A percentile compares a stretch with the other conserved stretches of the same genome.
phyloP scores from a whole-genome alignment of 2,113 vertebrate genomes.

The Neolamprologus caudopunctatus region DNA sequence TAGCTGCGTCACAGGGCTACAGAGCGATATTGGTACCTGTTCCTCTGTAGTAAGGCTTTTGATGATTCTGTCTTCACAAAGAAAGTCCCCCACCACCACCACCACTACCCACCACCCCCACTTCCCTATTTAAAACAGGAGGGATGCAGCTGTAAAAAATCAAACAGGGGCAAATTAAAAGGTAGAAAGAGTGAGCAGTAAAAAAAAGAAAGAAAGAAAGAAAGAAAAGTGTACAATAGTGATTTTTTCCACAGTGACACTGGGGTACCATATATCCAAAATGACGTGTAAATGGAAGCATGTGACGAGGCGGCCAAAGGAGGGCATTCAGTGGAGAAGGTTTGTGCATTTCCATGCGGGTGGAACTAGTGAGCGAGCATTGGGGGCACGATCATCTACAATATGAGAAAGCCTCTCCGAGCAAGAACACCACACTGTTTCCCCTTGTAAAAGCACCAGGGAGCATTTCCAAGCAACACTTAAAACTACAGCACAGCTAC shows the following conservation, averaged over 20 bases:
- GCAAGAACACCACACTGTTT: conserved; percentile 66
- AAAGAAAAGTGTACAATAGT: not conserved
- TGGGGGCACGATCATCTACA: conserved; percentile 47
- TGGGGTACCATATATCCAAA: conserved; percentile 17
- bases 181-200: not conserved
- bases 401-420: conserved; percentile 40
- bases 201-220: conserved; percentile 21
- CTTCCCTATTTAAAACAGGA: conserved; percentile 23
- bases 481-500: conserved; percentile 63
- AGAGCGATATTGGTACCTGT: conserved; percentile 52
- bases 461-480: conserved; percentile 71
- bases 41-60: conserved; percentile 52
- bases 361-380: conserved; percentile 36
- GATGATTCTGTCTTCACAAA: conserved; percentile 55
- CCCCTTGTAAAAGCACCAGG: conserved; percentile 72
- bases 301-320: conserved; percentile 15
- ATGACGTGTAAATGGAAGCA: conserved; percentile 44
- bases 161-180: conserved; percentile 41
- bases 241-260: conserved; percentile 39
- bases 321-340: not conserved
- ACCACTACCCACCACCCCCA: not conserved
- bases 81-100: not conserved
- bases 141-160: conserved; percentile 47
- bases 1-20: conserved; percentile 51
- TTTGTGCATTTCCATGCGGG: not conserved